Evolutionary conservation across 2,888 invertebrate species (phyloP), one percentile per base, ranked within the genome.

Genomic region (Athripsodes cinereus): DNA sequence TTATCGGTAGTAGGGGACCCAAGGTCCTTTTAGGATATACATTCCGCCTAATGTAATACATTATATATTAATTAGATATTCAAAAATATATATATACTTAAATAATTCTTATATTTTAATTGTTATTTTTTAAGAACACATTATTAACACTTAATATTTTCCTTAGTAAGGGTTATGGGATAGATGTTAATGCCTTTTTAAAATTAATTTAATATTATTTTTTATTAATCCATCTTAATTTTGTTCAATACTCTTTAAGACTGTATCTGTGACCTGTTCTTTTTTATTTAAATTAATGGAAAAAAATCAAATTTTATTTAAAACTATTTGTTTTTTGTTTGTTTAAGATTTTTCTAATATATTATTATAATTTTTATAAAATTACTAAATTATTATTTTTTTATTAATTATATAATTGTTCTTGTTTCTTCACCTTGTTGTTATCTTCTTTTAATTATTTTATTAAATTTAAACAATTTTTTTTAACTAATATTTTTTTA

Each of bases 191-290:
- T 62, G 76, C 75, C 76, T 46, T 47, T 40, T 62, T 55, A 60
- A 53, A 53, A 53, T 57, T 51, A 58, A 60, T 58, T 63, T 61
- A 52, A n/a, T 40, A 8, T 31, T 31, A 8, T 31, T 8, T 6
- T 31, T 31, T 8, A 8, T 8, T 31, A 31, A 8, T 40, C 13
- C 40, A n/a, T 13, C 16, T 40, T 40, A 40, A 31, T 16, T 40
- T n/a, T 40, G 40, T 57, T 57, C 51, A 61, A 60, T 60, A 63
- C 61, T 61, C 63, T 67, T 72, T 78, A 79, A 79, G 79, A 79
- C 79, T 79, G 78, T 79, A 74, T 76, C 76, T 76, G 79, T 79
- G 79, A 79, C 79, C 79, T 79, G 79, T 78, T 78, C 74, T 59
- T 59, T 55, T 60, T 47, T 55, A 59, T 58, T 49, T 55, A 59